Conservation (phyloP, 2,797 vertebrate species). For the Pelochelys cantorii region DNA sequence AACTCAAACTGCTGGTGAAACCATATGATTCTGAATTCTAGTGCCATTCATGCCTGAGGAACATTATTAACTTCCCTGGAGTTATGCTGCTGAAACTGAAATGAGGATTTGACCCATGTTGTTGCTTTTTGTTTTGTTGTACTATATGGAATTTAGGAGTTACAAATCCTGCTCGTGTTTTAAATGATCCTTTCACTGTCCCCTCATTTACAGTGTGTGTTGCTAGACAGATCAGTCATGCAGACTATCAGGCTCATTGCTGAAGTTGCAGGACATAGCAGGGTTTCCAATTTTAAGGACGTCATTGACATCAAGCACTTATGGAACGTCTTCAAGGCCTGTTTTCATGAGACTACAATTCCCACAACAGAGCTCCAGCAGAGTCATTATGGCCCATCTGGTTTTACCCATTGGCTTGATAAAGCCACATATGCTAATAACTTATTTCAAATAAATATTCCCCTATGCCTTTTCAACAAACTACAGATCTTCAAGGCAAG, state of each 20-base stretch:
- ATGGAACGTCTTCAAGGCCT: constrained; percentile 26
- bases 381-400: accelerated
- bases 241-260: not conserved
- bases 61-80: not conserved
- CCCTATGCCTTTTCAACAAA: not conserved
- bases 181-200: not conserved
- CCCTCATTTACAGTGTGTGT: accelerated
- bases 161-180: not conserved
- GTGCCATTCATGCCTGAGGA: not conserved
- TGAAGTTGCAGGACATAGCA: constrained; percentile 8
- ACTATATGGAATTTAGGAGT: not conserved
- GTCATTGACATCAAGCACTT: constrained; percentile 58
- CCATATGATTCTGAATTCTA: not conserved
- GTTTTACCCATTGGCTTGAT: constrained; percentile 8
- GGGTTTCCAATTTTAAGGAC: constrained; percentile 43
- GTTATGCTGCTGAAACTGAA: not conserved
- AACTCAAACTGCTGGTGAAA: not conserved
- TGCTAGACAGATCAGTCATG: accelerated
- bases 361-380: constrained; percentile 38
- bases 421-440: not conserved
- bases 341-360: not conserved
- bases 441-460: not conserved
- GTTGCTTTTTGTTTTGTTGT: not conserved
- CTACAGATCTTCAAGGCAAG: not conserved
- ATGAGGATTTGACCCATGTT: not conserved